These are phyloP conservation scores for Girardinichthys multiradiatus DNA, from an alignment of 2,113 vertebrate genomes.

Conservation along the genomic window DNA sequence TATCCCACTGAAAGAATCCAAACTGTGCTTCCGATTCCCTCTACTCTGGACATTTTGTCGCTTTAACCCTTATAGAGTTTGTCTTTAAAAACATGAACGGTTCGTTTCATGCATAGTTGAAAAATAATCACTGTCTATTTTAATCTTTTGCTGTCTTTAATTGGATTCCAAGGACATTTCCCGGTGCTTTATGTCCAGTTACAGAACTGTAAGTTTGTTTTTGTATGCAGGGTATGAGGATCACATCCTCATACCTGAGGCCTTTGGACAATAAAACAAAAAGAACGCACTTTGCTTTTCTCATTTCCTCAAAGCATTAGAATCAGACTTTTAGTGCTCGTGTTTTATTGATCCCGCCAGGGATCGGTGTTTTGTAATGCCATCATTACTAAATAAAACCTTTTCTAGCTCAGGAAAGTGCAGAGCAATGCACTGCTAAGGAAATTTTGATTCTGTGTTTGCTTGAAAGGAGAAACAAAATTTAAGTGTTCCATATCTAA, in stretches of 20 bases:
- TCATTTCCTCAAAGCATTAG: background rate
- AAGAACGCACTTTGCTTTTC: background rate
- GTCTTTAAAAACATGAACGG: background rate
- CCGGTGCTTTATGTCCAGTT: background rate
- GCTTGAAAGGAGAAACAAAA: background rate
- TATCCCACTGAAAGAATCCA: background rate
- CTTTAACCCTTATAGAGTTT: background rate
- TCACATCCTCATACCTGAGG: background rate
- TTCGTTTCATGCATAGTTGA: background rate
- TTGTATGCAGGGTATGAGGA: background rate
- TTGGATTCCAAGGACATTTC: background rate
- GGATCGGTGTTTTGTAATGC: conserved; percentile 1
- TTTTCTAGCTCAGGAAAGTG: background rate
- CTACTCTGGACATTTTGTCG: conserved; percentile 2
- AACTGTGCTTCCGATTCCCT: background rate
- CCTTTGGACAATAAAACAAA: background rate
- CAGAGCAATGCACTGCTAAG: background rate
- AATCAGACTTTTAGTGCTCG: conserved; percentile 5
- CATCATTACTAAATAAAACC: conserved; percentile 38
- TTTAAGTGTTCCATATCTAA: background rate
- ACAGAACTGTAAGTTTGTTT: background rate
- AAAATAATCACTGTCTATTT: background rate
- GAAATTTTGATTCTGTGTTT: background rate
- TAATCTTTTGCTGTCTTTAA: background rate
- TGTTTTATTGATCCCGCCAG: conserved; percentile 26